Percentiles rank a stretch among this genome's conserved stretches.
phyloP scores from a whole-genome alignment of 2,888 invertebrate species.

The Caenorhabditis afra region DNA sequence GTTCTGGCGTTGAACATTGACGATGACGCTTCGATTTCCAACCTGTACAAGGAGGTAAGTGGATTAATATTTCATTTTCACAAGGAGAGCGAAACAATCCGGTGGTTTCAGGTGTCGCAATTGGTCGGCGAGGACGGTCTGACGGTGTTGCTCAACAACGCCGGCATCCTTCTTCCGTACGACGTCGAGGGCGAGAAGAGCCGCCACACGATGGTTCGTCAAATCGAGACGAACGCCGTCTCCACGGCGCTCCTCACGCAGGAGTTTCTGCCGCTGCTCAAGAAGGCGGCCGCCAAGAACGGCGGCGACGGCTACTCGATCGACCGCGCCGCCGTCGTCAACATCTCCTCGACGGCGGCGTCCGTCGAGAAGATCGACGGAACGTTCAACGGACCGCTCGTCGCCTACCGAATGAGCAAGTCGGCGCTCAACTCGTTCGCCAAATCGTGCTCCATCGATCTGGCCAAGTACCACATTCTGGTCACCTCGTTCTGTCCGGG shows the following conservation, averaged over 20 bases:
- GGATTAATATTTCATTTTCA: no score
- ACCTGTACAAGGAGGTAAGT: constrained; percentile 32
- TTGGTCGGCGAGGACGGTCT: constrained; percentile 55
- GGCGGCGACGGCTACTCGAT: constrained; percentile 50
- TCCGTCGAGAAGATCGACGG: constrained; percentile 61
- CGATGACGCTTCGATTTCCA: constrained; percentile 54
- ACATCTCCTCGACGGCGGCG: constrained; percentile 65
- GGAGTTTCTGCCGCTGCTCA: constrained; percentile 63
- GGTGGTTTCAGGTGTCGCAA: constrained; percentile 23
- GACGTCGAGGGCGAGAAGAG: constrained; percentile 50
- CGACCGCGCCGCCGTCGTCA: constrained; percentile 63
- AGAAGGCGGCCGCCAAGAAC: constrained; percentile 43
- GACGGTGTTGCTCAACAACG: constrained; percentile 60
- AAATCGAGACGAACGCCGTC: constrained; percentile 48
- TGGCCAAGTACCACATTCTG: constrained; percentile 61
- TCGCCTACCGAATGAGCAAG: constrained; percentile 62
- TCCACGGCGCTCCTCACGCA: constrained; percentile 49
- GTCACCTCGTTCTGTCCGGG: constrained; percentile 67
- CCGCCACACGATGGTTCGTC: constrained; percentile 22
- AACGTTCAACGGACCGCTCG: constrained; percentile 56
- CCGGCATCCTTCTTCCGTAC: constrained; percentile 54
- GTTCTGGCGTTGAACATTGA: constrained; percentile 54
- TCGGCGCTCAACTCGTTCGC: constrained; percentile 70
- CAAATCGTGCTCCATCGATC: constrained; percentile 60
- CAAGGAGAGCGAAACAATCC: no score